Conservation (phyloP, 2,888 invertebrate species). For the Acheta domesticus region DNA sequence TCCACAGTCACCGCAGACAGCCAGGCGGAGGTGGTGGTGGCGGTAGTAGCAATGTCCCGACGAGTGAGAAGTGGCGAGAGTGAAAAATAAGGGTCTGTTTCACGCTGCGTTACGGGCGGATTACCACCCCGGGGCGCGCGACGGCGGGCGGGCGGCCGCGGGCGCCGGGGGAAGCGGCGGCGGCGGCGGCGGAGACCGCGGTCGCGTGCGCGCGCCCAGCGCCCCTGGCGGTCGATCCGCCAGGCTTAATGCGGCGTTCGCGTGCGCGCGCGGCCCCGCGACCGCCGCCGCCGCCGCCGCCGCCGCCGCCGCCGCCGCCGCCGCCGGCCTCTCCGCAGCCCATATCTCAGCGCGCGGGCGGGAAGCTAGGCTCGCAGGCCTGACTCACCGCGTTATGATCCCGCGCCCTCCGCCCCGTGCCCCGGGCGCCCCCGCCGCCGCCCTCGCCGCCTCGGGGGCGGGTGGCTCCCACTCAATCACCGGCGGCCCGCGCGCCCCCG, state of each 20-base stretch:
- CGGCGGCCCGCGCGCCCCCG: background rate
- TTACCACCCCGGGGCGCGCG: background rate
- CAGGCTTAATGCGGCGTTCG: constrained; percentile 11
- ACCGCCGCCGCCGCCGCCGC: background rate
- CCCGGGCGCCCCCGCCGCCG: background rate
- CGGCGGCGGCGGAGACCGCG: background rate
- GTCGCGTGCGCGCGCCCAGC: background rate
- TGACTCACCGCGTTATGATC: constrained; percentile 18
- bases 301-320: background rate
- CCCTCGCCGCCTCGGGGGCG: background rate
- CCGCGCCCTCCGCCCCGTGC: background rate
- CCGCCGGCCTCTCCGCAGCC: constrained; percentile 8
- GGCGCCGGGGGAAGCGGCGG: background rate
- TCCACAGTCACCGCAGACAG: no score
- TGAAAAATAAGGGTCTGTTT: background rate
- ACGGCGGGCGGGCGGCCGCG: background rate
- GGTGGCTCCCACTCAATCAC: background rate
- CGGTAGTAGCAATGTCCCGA: no score
- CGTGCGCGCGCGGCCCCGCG: background rate
- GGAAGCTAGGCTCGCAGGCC: background rate
- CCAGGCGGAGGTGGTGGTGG: no score
- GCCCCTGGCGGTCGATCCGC: background rate
- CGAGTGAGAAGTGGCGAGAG: background rate
- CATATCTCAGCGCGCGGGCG: constrained; percentile 18
- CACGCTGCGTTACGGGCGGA: background rate